Evolutionary conservation across 2,113 vertebrate species (phyloP).

Genomic region (Lepidothrix coronata): DNA sequence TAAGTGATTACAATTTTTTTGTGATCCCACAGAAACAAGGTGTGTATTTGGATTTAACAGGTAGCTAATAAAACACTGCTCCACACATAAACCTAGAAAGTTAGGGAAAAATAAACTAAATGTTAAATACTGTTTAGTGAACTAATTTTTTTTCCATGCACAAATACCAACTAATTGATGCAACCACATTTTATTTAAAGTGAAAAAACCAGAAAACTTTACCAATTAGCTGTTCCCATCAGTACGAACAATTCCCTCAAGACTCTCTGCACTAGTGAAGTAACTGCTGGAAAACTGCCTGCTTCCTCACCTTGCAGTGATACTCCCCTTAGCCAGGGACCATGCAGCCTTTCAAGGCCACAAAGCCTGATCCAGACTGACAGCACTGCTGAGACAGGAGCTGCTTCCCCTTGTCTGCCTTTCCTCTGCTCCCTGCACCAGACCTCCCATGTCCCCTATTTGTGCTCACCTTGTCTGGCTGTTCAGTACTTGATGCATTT

Average conservation of each 20-base stretch:
- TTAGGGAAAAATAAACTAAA: not conserved
- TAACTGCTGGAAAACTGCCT: not conserved
- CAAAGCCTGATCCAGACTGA: not conserved
- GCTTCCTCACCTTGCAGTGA: not conserved
- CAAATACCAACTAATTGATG: not conserved
- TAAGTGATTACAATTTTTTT: not conserved
- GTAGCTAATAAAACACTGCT: not conserved
- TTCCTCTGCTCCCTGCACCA: not conserved
- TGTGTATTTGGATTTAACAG: not conserved
- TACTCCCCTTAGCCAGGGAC: not conserved
- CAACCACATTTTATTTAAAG: not conserved
- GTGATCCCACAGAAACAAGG: not conserved
- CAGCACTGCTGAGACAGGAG: not conserved
- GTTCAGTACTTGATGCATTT: not conserved
- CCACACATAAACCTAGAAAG: not conserved
- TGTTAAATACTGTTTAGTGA: not conserved
- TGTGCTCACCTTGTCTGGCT: not conserved
- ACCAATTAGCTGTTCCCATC: not conserved
- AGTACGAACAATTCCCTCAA: not conserved
- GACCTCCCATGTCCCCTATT: accelerated
- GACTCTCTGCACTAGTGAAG: not conserved
- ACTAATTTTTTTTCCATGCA: not conserved
- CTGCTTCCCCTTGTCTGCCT: accelerated
- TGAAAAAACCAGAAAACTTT: not conserved
- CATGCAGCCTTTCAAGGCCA: not conserved